phyloP scores from a whole-genome alignment of 1,140 invertebrate species.

The Oppia nitens region DNA sequence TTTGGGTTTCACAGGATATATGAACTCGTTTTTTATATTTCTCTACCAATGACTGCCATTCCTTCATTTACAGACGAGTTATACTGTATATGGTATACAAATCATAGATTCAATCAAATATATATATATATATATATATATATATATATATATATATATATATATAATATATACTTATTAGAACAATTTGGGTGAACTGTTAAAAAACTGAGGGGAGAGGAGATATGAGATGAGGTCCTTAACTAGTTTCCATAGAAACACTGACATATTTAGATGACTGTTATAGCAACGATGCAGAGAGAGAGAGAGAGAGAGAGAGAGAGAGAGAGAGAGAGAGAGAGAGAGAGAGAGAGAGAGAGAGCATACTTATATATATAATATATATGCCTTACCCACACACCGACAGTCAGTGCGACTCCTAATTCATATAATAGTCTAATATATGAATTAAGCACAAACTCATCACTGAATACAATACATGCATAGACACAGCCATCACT shows the following conservation, averaged over 20 bases:
- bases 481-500: neutral
- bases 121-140: too few species aligned
- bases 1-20: neutral
- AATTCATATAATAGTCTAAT: neutral
- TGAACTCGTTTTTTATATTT: neutral
- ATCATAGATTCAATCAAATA: too few species aligned
- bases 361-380: neutral
- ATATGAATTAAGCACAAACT: neutral
- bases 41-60: too few species aligned
- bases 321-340: neutral
- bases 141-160: too few species aligned
- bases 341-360: neutral
- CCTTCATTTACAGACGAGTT: too few species aligned
- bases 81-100: too few species aligned
- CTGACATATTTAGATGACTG: neutral
- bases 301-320: constrained; percentile 1
- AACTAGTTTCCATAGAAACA: neutral
- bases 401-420: neutral
- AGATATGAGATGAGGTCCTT: neutral
- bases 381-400: neutral
- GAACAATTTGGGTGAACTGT: neutral
- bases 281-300: neutral
- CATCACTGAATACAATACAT: neutral
- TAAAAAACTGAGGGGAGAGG: neutral
- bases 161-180: neutral